Conservation (phyloP, 2,797 vertebrate genomes). For the Periparus ater region DNA sequence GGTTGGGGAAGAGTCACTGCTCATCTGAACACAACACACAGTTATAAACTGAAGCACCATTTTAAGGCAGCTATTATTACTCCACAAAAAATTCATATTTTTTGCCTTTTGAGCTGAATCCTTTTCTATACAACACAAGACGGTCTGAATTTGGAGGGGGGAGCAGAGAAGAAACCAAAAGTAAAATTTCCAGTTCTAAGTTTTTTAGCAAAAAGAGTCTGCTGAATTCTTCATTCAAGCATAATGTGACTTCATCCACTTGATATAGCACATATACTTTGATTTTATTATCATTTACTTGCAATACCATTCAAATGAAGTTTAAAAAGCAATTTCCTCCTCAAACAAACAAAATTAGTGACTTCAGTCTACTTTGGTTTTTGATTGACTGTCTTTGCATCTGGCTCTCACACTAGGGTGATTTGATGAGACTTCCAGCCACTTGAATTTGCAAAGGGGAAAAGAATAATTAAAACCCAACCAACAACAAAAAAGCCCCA, state of each 20-base stretch:
- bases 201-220: neutral
- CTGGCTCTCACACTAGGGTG: neutral
- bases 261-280: rapidly evolving
- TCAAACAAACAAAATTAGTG: neutral
- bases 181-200: neutral
- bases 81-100: neutral
- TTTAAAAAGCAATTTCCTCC: neutral
- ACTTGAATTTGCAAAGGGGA: neutral
- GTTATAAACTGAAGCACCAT: neutral
- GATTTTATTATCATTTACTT: neutral
- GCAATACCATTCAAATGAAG: neutral
- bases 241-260: neutral
- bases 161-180: neutral
- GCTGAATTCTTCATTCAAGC: neutral
- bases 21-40: neutral
- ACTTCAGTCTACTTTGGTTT: neutral
- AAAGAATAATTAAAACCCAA: neutral
- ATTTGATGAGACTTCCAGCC: neutral
- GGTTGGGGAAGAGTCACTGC: neutral
- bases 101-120: neutral
- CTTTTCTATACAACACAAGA: neutral
- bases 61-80: neutral
- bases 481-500: neutral
- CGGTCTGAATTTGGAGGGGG: neutral
- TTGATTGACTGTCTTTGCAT: neutral